Evolutionary conservation across 2,888 invertebrate species (phyloP), one percentile per base, ranked within the genome.

Genomic region (Criorhina ranunculi): DNA sequence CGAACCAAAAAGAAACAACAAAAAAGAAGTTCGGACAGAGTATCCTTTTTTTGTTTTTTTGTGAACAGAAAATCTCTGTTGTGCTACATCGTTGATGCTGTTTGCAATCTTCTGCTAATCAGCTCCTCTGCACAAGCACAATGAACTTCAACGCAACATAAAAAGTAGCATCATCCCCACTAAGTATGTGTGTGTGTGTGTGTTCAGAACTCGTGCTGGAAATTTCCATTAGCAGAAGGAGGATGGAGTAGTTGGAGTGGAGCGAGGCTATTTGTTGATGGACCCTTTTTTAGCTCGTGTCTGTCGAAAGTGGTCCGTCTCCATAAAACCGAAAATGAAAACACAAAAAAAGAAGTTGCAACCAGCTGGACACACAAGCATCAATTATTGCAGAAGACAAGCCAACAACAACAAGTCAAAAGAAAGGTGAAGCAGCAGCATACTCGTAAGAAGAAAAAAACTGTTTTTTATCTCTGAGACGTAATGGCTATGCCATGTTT

Each of bases 331-430:
- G 73, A 79, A 83, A 83, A 83, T 15, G 62, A 83, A 83, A 83
- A 78, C 40, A 82, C 37, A 57, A 42, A 12, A 37, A 55, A 67
- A 55, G n/a, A 62, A 51, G 62, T 57, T 67, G 31, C 83, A 83
- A 57, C 83, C 83, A 83, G 83, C 83, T 83, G 83, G 79, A 75
- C 79, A 73, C 79, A 73, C 73, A 79, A 73, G 79, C 83, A 83
- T 83, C 79, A 83, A 83, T 83, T 83, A 83, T 83, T 73, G 64
- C 67, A 78, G 79, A 83, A 55, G 73, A 83, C 83, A 83, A 79
- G 73, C 67, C 55, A 78, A 44, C 66, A 66, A 49, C 59, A 40
- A 17, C 3, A 35, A 31, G 15, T 42, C 42, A 9, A 53, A 55
- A 51, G 17, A 76, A 62, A 17, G 40, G 62, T 51, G 44, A 78